phyloP scores from a whole-genome alignment of 2,888 invertebrate genomes.

The Cheilosia variabilis region DNA sequence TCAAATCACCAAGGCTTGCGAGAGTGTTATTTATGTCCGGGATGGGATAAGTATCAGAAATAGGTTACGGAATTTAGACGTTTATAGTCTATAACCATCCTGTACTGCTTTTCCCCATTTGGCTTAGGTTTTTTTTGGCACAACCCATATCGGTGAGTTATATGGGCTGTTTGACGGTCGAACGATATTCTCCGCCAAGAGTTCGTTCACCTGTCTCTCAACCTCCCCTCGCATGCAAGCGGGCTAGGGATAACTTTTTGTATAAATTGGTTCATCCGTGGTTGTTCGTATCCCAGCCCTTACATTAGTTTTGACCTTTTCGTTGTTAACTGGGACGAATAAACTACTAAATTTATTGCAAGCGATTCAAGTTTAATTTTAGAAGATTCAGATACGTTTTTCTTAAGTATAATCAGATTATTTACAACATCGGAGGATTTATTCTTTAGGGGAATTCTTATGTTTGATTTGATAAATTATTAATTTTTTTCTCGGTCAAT shows the following conservation, averaged over 20 bases:
- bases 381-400: conserved; percentile 1
- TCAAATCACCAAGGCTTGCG: too few relatives aligned
- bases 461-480: neutral
- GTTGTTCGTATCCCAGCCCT: conserved; percentile 9
- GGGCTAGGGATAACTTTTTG: neutral
- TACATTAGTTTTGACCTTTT: conserved; percentile 5
- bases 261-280: neutral
- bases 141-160: too few relatives aligned
- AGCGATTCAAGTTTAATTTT: neutral
- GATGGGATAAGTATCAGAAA: too few relatives aligned
- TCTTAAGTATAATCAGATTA: neutral
- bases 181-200: too few relatives aligned
- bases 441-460: conserved; percentile 5
- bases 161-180: too few relatives aligned
- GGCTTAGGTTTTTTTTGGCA: too few relatives aligned
- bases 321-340: conserved; percentile 4
- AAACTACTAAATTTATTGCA: conserved; percentile 1
- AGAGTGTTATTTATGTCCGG: too few relatives aligned
- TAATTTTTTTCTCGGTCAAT: conserved; percentile 12
- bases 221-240: neutral
- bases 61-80: too few relatives aligned
- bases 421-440: neutral
- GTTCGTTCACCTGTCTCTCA: neutral
- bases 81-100: too few relatives aligned
- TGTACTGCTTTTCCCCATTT: too few relatives aligned